Conservation (phyloP, 2,113 vertebrate genomes). For the Cheilinus undulatus region DNA sequence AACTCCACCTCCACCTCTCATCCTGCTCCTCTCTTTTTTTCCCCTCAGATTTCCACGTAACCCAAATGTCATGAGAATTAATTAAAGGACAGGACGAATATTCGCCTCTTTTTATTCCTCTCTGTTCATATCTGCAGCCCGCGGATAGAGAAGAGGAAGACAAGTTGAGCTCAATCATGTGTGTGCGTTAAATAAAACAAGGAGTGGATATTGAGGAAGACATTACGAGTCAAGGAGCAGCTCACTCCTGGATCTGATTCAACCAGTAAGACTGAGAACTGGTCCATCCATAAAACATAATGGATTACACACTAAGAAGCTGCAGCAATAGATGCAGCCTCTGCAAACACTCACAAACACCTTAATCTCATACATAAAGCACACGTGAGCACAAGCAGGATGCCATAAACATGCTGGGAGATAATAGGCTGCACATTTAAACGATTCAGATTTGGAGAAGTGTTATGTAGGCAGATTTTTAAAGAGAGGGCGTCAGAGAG, state of each 20-base stretch:
- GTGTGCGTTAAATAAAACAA: slow-evolving; percentile 7
- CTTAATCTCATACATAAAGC: background rate
- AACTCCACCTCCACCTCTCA: slow-evolving; percentile 7
- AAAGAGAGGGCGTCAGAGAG: slow-evolving; percentile 10
- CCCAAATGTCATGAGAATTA: slow-evolving; percentile 43
- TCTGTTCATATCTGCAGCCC: slow-evolving; percentile 4
- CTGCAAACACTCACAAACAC: background rate
- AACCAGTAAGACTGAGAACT: slow-evolving; percentile 12
- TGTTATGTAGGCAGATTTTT: slow-evolving; percentile 39
- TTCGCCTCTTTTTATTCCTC: background rate
- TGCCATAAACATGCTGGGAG: background rate
- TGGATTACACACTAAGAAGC: slow-evolving; percentile 16
- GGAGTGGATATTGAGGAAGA: slow-evolving; percentile 8
- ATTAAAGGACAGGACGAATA: slow-evolving; percentile 15
- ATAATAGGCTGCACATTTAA: slow-evolving; percentile 36
- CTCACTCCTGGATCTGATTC: slow-evolving; percentile 26
- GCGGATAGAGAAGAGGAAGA: background rate
- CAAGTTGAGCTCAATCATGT: background rate
- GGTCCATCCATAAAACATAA: slow-evolving; percentile 35
- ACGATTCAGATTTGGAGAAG: slow-evolving; percentile 8
- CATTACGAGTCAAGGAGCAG: slow-evolving; percentile 23
- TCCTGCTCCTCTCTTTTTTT: background rate
- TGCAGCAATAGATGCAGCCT: slow-evolving; percentile 1
- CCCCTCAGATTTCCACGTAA: slow-evolving; percentile 15
- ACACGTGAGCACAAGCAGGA: background rate